phyloP scores from a whole-genome alignment of 92 coral and sea anemone species.

The Diadumene lineata region DNA sequence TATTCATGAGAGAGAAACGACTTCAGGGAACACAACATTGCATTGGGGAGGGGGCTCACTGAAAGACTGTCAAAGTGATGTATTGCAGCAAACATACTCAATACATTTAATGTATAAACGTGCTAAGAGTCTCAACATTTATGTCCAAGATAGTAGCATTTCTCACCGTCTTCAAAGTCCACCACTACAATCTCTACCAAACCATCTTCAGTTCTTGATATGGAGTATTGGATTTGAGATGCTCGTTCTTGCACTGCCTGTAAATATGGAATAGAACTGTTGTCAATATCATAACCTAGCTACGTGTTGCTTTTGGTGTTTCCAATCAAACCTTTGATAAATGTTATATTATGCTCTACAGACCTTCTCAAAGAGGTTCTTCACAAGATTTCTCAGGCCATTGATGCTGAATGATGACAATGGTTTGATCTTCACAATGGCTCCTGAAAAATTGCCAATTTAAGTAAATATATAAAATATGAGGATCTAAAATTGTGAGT shows the following conservation, averaged over 20 bases:
- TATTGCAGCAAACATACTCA: too few relatives aligned
- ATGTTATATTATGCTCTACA: too few relatives aligned
- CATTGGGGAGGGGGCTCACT: too few relatives aligned
- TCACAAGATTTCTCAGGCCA: constrained; percentile 15
- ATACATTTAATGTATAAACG: too few relatives aligned
- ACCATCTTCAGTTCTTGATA: constrained; percentile 37
- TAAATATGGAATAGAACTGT: background rate
- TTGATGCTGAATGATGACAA: constrained; percentile 8
- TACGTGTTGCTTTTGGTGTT: too few relatives aligned
- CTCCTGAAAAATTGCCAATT: constrained; percentile 29
- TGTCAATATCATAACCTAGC: too few relatives aligned
- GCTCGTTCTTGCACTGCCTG: background rate
- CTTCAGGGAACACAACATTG: too few relatives aligned
- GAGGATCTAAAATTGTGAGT: too few relatives aligned
- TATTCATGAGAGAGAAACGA: too few relatives aligned
- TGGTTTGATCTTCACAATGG: constrained; percentile 19
- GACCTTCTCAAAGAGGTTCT: constrained; percentile 7
- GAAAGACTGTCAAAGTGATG: too few relatives aligned
- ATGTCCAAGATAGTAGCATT: background rate
- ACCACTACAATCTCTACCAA: constrained; percentile 52
- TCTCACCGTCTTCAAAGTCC: constrained; percentile 50
- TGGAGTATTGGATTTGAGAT: constrained; percentile 29
- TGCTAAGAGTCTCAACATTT: background rate
- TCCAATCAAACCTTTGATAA: too few relatives aligned
- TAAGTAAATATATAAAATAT: too few relatives aligned